Conservation (phyloP, 2,113 vertebrate species). For the Pluvialis apricaria region DNA sequence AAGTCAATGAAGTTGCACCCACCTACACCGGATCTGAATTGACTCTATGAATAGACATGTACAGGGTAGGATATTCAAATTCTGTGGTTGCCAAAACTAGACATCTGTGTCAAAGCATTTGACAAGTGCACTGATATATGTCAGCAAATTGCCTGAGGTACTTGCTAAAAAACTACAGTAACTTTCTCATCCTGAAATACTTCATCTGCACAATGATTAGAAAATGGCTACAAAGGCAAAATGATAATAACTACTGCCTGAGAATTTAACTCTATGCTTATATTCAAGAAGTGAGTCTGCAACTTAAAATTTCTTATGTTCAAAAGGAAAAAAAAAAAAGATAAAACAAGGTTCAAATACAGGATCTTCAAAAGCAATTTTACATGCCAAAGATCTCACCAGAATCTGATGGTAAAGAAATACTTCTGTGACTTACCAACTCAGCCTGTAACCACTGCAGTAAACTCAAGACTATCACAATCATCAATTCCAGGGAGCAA, state of each 20-base stretch:
- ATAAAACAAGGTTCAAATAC: background rate
- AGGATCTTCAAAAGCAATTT: background rate
- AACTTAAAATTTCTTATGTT: background rate
- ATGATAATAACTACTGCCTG: conserved; percentile 3
- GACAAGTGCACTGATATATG: conserved; percentile 67
- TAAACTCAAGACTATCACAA: background rate
- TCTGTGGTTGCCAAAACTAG: conserved; percentile 61
- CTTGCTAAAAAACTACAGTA: conserved; percentile 56
- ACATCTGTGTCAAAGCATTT: conserved; percentile 69
- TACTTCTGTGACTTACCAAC: background rate
- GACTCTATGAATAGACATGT: conserved; percentile 63
- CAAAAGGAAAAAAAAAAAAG: background rate
- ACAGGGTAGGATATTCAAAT: conserved; percentile 61
- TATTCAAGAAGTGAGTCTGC: background rate
- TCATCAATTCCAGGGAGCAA: background rate
- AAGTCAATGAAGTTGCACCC: conserved; percentile 68
- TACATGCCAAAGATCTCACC: background rate
- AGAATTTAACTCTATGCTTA: background rate
- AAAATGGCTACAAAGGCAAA: conserved; percentile 46
- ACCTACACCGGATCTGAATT: conserved; percentile 65
- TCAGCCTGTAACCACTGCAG: background rate
- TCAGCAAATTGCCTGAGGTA: conserved; percentile 67
- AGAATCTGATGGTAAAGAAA: background rate
- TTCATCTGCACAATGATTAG: conserved; percentile 48
- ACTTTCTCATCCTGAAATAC: conserved; percentile 53